A percentile compares a stretch with the other conserved stretches of the same genome.
Conservation (phyloP, 2,797 vertebrate genomes). For the Gobionotothen gibberifrons region DNA sequence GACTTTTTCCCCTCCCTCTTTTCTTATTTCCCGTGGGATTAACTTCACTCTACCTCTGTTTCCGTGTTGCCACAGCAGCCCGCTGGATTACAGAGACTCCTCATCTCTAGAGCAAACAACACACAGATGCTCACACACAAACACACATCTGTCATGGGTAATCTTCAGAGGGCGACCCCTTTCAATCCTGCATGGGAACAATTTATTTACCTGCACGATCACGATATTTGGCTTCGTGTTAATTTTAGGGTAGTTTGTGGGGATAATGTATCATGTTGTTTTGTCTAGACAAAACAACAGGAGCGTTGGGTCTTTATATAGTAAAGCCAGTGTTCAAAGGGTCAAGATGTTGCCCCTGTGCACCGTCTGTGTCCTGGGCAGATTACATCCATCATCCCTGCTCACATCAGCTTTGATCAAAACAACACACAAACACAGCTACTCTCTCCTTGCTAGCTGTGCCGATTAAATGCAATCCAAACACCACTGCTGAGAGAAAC, state of each 20-base stretch:
- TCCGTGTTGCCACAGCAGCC: conserved; percentile 69
- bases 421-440: conserved; percentile 45
- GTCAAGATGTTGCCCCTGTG: conserved; percentile 38
- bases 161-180: conserved; percentile 55
- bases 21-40: conserved; percentile 62
- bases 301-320: background rate
- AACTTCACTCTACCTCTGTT: conserved; percentile 52
- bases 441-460: conserved; percentile 24
- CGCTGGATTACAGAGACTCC: conserved; percentile 70
- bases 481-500: conserved; percentile 36
- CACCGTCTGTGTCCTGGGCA: conserved; percentile 40
- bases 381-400: conserved; percentile 62
- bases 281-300: background rate
- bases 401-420: conserved; percentile 58
- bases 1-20: conserved; percentile 60
- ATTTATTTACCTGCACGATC: conserved; percentile 44
- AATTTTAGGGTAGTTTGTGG: background rate
- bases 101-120: conserved; percentile 69
- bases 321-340: conserved; percentile 19
- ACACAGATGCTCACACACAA: conserved; percentile 65
- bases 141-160: conserved; percentile 67
- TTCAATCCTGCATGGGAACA: conserved; percentile 33
- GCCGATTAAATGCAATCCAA: conserved; percentile 50
- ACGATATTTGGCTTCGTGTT: conserved; percentile 8
- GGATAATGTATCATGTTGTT: background rate